Evolutionary conservation across 2,888 invertebrate genomes (phyloP).

Genomic region (Drosophila cracens): DNA sequence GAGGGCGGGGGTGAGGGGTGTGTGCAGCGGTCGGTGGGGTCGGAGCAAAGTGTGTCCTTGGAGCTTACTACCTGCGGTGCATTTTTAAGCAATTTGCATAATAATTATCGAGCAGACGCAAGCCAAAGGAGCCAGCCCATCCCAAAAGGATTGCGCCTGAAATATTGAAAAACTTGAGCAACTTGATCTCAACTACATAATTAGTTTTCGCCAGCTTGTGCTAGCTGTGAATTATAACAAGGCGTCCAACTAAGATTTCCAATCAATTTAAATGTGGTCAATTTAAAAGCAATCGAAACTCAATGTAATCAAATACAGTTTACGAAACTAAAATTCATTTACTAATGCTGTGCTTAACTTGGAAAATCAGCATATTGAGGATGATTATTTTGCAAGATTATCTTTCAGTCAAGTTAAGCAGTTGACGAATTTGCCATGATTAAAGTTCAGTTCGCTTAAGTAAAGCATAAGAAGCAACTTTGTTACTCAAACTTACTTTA

Average conservation of each 20-base stretch:
- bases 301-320: background rate
- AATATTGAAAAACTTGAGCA: conserved; percentile 63
- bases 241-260: conserved; percentile 16
- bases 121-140: conserved; percentile 8
- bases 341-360: background rate
- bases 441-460: background rate
- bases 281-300: conserved; percentile 1
- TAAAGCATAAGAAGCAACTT: background rate
- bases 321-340: background rate
- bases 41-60: conserved; percentile 71
- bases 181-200: conserved; percentile 49
- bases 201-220: conserved; percentile 45
- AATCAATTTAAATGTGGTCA: conserved; percentile 12
- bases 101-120: conserved; percentile 74
- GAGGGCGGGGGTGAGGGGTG: background rate
- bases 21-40: background rate
- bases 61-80: conserved; percentile 77
- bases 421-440: background rate
- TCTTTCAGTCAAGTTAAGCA: background rate
- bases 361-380: background rate
- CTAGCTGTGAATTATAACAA: conserved; percentile 19
- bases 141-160: conserved; percentile 19
- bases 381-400: background rate
- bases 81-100: conserved; percentile 81
- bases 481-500: conserved; percentile 38